Evolutionary conservation across 1,140 invertebrate genomes (phyloP).

Genomic region (Pogonomyrmex californicus): DNA sequence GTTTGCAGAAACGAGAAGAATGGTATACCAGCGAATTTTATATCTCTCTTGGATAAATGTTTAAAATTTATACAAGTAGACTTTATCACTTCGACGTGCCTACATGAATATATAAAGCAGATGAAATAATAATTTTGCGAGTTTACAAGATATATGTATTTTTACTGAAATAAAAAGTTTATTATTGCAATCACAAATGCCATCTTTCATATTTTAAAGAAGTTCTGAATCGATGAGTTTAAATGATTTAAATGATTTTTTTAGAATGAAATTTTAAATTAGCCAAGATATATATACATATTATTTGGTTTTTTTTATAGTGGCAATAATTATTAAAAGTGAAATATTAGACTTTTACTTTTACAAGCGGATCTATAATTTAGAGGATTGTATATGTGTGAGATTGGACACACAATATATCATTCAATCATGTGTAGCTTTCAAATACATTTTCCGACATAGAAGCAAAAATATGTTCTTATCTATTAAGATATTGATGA

Average conservation of each 20-base stretch:
- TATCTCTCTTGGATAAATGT: constrained; percentile 95
- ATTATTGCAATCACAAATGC: background rate
- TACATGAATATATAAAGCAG: constrained; percentile 95
- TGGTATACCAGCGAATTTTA: constrained; percentile 95
- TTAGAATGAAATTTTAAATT: too few relatives aligned
- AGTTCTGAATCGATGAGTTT: too few relatives aligned
- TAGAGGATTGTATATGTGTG: constrained; percentile 64
- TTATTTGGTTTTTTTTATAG: too few relatives aligned
- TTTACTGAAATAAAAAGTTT: constrained; percentile 34
- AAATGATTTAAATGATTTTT: too few relatives aligned
- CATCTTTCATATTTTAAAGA: too few relatives aligned
- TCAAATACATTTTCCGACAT: constrained; percentile 98
- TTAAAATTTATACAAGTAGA: constrained; percentile 97
- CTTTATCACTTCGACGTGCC: constrained; percentile 96
- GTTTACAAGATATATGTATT: constrained; percentile 49
- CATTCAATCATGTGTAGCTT: constrained; percentile 96
- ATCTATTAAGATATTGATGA: constrained; percentile 95
- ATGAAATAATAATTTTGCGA: constrained; percentile 35
- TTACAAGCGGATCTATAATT: constrained; percentile 55
- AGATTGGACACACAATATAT: constrained; percentile 88
- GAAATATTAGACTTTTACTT: constrained; percentile 5
- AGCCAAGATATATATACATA: constrained; percentile 71
- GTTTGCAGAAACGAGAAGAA: constrained; percentile 95
- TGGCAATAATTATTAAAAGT: constrained; percentile 46
- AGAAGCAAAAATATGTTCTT: constrained; percentile 98